Conservation (phyloP, 1,140 invertebrate species). For the Rhopalosiphum maidis region DNA sequence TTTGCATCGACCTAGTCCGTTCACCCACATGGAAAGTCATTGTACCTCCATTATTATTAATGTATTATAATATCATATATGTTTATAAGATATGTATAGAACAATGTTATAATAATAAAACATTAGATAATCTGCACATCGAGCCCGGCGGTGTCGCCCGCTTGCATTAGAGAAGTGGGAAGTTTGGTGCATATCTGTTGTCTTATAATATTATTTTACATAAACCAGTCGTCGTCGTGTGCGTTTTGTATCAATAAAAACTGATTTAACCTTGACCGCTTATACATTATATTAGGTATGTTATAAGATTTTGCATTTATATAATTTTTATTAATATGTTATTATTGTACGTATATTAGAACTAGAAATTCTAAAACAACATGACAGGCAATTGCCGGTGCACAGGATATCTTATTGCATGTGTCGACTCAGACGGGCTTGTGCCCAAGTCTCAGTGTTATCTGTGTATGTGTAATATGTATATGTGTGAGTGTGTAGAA, state of each 20-base stretch:
- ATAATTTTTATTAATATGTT: neutral
- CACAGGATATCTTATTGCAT: constrained; percentile 31
- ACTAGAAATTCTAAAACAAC: neutral
- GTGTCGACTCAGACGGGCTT: neutral
- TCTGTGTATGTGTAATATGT: neutral
- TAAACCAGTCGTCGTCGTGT: neutral
- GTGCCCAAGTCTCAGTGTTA: neutral
- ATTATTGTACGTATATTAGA: constrained; percentile 15
- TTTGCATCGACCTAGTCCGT: constrained; percentile 38
- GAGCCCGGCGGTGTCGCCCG: neutral
- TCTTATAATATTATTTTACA: constrained; percentile 7
- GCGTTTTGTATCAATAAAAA: constrained; percentile 10
- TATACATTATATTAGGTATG: neutral
- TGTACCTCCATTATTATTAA: neutral
- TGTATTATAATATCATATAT: neutral
- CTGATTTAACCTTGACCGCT: constrained; percentile 22
- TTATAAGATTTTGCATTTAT: constrained; percentile 2
- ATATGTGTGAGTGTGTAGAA: neutral
- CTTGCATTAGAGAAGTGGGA: neutral
- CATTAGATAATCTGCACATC: constrained; percentile 27
- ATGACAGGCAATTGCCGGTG: constrained; percentile 14
- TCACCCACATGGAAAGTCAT: constrained; percentile 43
- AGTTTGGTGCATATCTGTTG: neutral
- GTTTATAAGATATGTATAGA: neutral
- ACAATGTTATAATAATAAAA: constrained; percentile 20